These are phyloP conservation scores for Heliornis fulica DNA, from an alignment of 2,113 vertebrate genomes.

Conservation along the genomic window DNA sequence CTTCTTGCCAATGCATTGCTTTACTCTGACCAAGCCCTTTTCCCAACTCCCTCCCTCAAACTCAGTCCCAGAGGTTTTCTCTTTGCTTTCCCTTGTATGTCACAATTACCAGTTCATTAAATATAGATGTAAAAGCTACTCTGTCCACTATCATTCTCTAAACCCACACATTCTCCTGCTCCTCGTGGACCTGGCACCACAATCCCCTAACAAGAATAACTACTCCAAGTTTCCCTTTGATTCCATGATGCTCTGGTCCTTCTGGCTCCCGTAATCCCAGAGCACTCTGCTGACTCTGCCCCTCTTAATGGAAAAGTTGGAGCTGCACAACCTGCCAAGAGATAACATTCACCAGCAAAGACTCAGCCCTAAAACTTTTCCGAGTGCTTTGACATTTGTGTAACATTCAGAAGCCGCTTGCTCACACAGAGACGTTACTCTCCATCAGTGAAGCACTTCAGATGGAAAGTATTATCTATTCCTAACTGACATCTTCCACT, in stretches of 20 bases:
- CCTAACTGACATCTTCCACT: constrained; percentile 56
- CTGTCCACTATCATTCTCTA: not conserved
- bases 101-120: not conserved
- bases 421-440: not conserved
- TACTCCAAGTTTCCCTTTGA: not conserved
- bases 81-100: not conserved
- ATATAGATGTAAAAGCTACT: not conserved
- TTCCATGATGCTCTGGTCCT: not conserved
- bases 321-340: not conserved
- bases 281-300: not conserved
- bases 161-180: not conserved
- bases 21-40: not conserved
- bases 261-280: not conserved
- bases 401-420: constrained; percentile 27
- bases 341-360: not conserved
- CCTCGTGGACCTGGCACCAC: not conserved
- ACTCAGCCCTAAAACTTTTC: not conserved
- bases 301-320: not conserved
- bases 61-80: not conserved
- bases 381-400: constrained; percentile 14
- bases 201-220: not conserved
- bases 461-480: constrained; percentile 40
- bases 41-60: not conserved
- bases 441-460: constrained; percentile 27
- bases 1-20: not conserved